phyloP scores from a whole-genome alignment of 2,113 vertebrate genomes.

The Chroicocephalus ridibundus region DNA sequence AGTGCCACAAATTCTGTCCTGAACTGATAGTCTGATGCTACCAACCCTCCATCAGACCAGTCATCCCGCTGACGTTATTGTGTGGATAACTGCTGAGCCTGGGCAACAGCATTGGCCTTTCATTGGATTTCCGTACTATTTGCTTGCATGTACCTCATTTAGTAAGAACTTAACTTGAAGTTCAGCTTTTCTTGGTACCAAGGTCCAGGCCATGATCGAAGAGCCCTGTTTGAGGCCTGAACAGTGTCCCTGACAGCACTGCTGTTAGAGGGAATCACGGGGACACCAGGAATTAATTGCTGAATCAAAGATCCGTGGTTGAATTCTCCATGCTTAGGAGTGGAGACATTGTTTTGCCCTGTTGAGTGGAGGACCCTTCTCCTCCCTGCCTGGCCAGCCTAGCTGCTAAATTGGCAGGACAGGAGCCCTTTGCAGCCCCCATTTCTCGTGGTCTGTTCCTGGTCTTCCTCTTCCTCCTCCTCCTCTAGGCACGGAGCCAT shows the following conservation, averaged over 20 bases:
- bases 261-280: accelerated
- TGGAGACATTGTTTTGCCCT: background rate
- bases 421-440: background rate
- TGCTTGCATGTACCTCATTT: background rate
- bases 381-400: background rate
- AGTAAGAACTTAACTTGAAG: background rate
- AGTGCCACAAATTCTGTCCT: background rate
- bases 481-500: accelerated
- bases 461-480: background rate
- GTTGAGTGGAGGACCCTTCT: background rate
- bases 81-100: background rate
- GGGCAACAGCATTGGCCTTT: background rate
- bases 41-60: background rate
- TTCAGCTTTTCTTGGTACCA: background rate
- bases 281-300: background rate
- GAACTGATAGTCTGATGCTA: background rate
- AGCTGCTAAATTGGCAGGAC: background rate
- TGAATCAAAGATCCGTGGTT: background rate
- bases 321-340: background rate
- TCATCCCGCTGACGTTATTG: background rate
- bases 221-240: background rate
- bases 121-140: background rate
- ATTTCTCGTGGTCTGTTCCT: background rate
- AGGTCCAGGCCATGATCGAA: background rate
- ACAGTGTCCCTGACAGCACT: background rate